Base-by-base conservation (phyloP, 2,797 vertebrate genomes). In the Sebastes oblongus region DNA sequence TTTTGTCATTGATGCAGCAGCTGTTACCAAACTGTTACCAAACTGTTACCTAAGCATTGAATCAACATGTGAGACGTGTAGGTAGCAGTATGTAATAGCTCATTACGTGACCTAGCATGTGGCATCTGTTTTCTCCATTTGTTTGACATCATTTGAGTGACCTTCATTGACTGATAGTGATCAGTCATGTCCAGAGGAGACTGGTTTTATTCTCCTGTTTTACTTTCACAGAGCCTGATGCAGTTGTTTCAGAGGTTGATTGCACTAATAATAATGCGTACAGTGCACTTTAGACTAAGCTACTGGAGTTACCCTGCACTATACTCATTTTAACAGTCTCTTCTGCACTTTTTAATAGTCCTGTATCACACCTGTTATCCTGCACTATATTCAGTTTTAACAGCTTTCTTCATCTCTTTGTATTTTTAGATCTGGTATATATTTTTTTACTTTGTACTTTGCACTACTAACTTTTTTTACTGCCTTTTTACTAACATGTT, bases 131-230 rank as follows among this genome's bases (percentile, higher is more conserved):
- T 36, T 39, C 1, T 27, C 1, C 16, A 0, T 24, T 54, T 66
- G 3, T 46, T 59, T 22, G n/a, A 50, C 24, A 77, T 39, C 3
- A 36, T 39, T 13, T 54, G 27, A 75, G 13, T 84, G 88, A 91
- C 84, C 86, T 90, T 81, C 46, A 36, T 4, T 1, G 1, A 34
- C 27, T 58, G 61, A 10, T 20, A 8, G 4, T 11, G 34, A 16
- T 30, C 27, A 42, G 81, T 60, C 0, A 1, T 24, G 27, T 85
- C 77, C 76, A 88, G 84, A 74, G 56, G 66, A 65, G 24, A 13
- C 90, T 83, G 87, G 82, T 79, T 29, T 22, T 24, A 16, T 62
- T 84, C 78, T 62, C 85, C 78, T 78, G 90, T 42, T 78, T 74
- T 12, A 20, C 68, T 66, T 24, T 65, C 32, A 20, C 3, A 52